Evolutionary conservation across 2,113 vertebrate species (phyloP).

Genomic region (Genyomyrus donnyi): DNA sequence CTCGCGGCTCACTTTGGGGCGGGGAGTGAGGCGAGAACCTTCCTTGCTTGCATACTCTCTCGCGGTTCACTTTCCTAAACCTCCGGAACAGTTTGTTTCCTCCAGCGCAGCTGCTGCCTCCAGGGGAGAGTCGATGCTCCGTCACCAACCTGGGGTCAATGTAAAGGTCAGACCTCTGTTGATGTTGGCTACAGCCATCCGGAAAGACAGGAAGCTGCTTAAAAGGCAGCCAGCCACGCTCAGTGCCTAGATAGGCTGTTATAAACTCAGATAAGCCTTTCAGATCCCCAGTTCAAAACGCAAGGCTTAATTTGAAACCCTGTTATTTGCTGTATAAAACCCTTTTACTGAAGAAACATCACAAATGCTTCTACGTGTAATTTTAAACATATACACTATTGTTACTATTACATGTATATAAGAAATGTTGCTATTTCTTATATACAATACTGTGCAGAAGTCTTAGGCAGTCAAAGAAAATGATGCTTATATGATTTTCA

Average conservation of each 20-base stretch:
- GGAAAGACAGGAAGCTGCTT: slow-evolving; percentile 49
- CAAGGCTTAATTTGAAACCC: neutral
- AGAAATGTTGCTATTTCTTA: neutral
- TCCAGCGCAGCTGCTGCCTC: slow-evolving; percentile 31
- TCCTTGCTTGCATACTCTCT: neutral
- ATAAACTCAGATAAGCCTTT: neutral
- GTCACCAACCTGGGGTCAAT: slow-evolving; percentile 45
- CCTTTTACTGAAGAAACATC: neutral
- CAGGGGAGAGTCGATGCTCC: slow-evolving; percentile 31
- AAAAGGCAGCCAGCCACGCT: slow-evolving; percentile 44
- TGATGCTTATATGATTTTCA: neutral
- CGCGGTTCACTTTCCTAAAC: neutral
- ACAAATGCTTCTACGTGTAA: neutral
- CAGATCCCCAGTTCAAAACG: neutral
- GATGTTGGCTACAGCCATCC: slow-evolving; percentile 44
- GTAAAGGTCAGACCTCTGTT: slow-evolving; percentile 48
- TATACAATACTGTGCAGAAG: neutral
- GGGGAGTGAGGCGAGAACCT: neutral
- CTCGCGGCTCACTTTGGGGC: neutral
- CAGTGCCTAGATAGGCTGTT: neutral
- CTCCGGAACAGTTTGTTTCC: neutral
- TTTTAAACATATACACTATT: neutral
- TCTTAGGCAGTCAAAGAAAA: neutral
- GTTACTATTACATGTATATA: neutral
- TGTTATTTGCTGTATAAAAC: neutral